Evolutionary conservation across 2,888 invertebrate genomes (phyloP).

Genomic region (Melieria omissa): DNA sequence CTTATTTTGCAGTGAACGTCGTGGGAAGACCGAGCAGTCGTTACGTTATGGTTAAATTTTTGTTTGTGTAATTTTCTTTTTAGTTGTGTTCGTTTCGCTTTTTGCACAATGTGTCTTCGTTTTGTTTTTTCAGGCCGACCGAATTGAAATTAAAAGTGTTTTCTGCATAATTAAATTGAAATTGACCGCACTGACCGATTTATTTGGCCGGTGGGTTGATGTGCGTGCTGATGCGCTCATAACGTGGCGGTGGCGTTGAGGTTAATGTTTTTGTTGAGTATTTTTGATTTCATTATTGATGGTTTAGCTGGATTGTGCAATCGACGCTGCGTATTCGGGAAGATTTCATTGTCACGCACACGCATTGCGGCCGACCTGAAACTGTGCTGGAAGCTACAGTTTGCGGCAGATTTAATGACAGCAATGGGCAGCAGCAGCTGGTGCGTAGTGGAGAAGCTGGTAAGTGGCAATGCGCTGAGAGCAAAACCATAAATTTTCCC

Average conservation of each 20-base stretch:
- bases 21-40: too few relatives aligned
- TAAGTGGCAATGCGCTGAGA: too few relatives aligned
- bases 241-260: not conserved
- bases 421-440: too few relatives aligned
- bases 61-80: not conserved
- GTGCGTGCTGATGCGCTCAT: not conserved
- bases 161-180: constrained; percentile 23
- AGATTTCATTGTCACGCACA: constrained; percentile 20
- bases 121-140: constrained; percentile 3
- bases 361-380: too few relatives aligned
- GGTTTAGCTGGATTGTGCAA: constrained; percentile 11
- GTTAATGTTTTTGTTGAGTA: not conserved
- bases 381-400: too few relatives aligned
- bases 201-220: constrained; percentile 3
- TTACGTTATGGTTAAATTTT: not conserved
- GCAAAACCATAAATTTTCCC: too few relatives aligned
- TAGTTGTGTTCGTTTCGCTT: not conserved
- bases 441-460: too few relatives aligned
- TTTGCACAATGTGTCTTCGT: not conserved
- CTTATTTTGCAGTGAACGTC: too few relatives aligned
- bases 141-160: constrained; percentile 14
- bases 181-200: constrained; percentile 27
- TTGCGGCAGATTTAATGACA: too few relatives aligned
- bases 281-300: not conserved
- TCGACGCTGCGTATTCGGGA: not conserved